A percentile compares a stretch with the other conserved stretches of the same genome.
phyloP scores from a whole-genome alignment of 2,113 vertebrate species.

The Nannospalax galili region DNA sequence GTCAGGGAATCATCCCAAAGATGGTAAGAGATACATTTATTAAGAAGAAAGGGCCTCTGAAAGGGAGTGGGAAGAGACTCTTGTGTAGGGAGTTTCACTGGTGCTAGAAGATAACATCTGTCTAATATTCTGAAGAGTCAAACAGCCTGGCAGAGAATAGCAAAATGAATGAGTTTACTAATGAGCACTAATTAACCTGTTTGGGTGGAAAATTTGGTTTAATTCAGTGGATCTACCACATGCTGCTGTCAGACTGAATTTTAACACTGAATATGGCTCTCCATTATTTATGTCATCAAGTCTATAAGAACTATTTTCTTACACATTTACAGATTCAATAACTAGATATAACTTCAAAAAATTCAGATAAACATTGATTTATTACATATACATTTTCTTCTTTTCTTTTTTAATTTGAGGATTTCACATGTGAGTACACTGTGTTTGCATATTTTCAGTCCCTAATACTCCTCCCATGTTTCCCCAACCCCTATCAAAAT shows the following conservation, averaged over 20 bases:
- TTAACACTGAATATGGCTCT: constrained; percentile 49
- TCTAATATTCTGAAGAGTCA: constrained; percentile 56
- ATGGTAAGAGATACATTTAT: neutral
- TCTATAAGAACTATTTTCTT: constrained; percentile 19
- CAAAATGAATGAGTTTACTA: constrained; percentile 73
- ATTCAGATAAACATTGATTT: neutral
- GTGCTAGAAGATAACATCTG: constrained; percentile 63
- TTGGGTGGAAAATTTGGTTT: constrained; percentile 74
- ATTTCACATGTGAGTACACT: too few species aligned
- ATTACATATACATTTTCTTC: neutral
- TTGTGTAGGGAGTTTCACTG: neutral
- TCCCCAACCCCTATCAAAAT: too few species aligned
- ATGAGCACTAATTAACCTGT: constrained; percentile 79
- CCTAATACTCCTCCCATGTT: too few species aligned
- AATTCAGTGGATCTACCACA: constrained; percentile 69
- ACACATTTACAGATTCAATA: neutral
- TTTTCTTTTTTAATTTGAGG: too few species aligned
- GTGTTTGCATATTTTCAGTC: too few species aligned
- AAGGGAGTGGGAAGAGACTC: neutral
- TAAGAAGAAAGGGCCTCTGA: constrained; percentile 9
- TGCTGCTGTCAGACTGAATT: constrained; percentile 60
- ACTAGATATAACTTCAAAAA: neutral
- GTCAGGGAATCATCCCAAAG: neutral
- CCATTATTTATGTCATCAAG: constrained; percentile 51
- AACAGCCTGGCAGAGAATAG: constrained; percentile 49